Base-by-base conservation (phyloP, 2,113 vertebrate genomes). In the Carettochelys insculpta region DNA sequence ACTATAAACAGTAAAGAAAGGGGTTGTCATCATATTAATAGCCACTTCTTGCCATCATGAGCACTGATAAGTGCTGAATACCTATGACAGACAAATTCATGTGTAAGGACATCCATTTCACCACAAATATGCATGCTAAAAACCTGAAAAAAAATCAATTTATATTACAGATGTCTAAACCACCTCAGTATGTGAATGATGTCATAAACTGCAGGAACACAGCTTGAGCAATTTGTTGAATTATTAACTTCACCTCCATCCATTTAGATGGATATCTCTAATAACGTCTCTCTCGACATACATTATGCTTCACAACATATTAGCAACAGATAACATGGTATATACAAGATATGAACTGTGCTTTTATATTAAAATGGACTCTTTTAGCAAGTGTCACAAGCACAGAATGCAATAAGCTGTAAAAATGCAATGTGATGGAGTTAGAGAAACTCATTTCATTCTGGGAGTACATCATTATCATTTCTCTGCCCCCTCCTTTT, bases 321-420 rank as follows among this genome's bases (percentile, higher is more conserved):
- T 78, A 6, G 82, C 38, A 92, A 58, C 53, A 88, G 22, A 17
- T 80, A 85, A 89, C 17, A 71, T 17, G 43, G 65, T 77, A 52
- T 79, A 94, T 92, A 48, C 38, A 82, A 79, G 78, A 77, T 48
- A 86, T 12, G 53, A 58, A 81, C 85, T 41, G 8, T 71, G 79
- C 12, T 91, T 58, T 96, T 50, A 34, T 90, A 54, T 20, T 56
- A 84, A 92, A 96, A 76, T 6, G 6, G 22, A 54, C 16, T 79
- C 77, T 81, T 52, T 90, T 79, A 94, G 68, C 2, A 3, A 75
- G 25, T 80, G 86, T 51, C 86, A 92, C 19, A 34, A 95, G 73
- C 14, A n/a, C 10, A 56, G 38, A 9, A 87, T 73, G 84, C 11
- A 82, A 58, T 20, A 24, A 61, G 53, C 52, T 94, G 56, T 34